Conservation (phyloP, 2,797 vertebrate species). For the Anabacerthia variegaticeps region DNA sequence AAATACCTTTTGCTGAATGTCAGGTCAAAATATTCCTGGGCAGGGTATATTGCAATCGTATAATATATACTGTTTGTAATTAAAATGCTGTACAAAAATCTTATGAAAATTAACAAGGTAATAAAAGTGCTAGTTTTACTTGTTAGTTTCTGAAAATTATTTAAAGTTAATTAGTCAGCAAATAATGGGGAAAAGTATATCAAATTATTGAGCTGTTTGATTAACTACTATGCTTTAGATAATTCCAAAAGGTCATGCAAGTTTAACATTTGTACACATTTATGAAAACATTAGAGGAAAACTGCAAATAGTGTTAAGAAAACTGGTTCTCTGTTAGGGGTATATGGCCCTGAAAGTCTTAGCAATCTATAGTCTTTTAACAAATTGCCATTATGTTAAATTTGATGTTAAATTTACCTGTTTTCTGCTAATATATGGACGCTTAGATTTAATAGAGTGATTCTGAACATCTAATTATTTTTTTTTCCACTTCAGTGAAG, state of each 20-base stretch:
- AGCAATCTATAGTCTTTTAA: background rate
- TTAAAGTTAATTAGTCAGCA: background rate
- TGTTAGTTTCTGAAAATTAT: background rate
- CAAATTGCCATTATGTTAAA: background rate
- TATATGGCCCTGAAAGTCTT: background rate
- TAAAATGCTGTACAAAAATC: background rate
- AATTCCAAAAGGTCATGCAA: background rate
- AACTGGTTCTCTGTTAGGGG: background rate
- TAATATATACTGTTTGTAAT: background rate
- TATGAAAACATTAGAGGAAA: background rate
- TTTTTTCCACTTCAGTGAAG: background rate
- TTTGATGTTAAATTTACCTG: background rate
- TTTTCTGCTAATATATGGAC: background rate
- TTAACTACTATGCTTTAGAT: background rate
- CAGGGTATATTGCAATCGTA: background rate
- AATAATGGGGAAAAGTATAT: background rate
- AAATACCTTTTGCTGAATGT: background rate
- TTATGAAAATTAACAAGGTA: background rate
- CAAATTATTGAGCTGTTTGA: background rate
- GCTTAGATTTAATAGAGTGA: background rate
- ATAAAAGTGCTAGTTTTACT: background rate
- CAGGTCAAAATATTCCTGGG: background rate
- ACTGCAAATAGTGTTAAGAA: background rate
- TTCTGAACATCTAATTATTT: background rate
- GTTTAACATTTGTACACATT: background rate